A percentile compares a stretch with the other conserved stretches of the same genome.
Evolutionary conservation across 2,888 invertebrate genomes (phyloP).

Genomic region (Craniophora ligustri): DNA sequence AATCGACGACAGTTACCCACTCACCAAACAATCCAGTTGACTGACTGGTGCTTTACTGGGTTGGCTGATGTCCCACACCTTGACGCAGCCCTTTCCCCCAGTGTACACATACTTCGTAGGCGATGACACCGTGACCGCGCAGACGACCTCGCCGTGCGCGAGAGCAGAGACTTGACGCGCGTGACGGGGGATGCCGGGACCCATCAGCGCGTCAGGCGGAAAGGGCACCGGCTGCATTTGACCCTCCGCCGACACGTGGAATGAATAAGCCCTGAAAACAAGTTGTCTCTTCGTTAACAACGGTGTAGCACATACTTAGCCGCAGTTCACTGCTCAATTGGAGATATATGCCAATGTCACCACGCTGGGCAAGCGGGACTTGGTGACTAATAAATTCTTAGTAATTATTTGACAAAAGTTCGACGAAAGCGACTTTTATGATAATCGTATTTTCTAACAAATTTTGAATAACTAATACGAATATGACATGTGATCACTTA

Average conservation of each 20-base stretch:
- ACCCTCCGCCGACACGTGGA: slow-evolving; percentile 96
- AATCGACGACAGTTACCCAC: slow-evolving; percentile 86
- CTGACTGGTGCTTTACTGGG: slow-evolving; percentile 96
- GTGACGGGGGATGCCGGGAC: slow-evolving; percentile 97
- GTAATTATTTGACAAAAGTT: slow-evolving; percentile 16
- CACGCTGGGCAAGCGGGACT: slow-evolving; percentile 49
- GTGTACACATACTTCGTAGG: slow-evolving; percentile 98
- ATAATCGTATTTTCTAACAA: slow-evolving; percentile 41
- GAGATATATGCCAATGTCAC: slow-evolving; percentile 42
- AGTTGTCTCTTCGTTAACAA: slow-evolving; percentile 11
- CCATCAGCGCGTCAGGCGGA: slow-evolving; percentile 97
- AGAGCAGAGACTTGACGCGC: slow-evolving; percentile 97
- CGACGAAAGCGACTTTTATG: slow-evolving; percentile 18
- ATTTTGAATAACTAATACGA: slow-evolving; percentile 47
- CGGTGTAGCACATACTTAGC: slow-evolving; percentile 14
- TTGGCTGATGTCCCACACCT: slow-evolving; percentile 98
- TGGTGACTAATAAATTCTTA: slow-evolving; percentile 31
- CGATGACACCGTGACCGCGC: slow-evolving; percentile 98
- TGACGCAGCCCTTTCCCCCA: slow-evolving; percentile 98
- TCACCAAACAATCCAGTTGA: slow-evolving; percentile 96
- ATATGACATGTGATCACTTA: slow-evolving; percentile 86
- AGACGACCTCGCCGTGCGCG: slow-evolving; percentile 98
- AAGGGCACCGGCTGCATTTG: slow-evolving; percentile 98
- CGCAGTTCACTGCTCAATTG: slow-evolving; percentile 45
- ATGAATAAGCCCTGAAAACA: slow-evolving; percentile 94